Conservation (phyloP, 2,113 vertebrate species). For the Petaurus breviceps region DNA sequence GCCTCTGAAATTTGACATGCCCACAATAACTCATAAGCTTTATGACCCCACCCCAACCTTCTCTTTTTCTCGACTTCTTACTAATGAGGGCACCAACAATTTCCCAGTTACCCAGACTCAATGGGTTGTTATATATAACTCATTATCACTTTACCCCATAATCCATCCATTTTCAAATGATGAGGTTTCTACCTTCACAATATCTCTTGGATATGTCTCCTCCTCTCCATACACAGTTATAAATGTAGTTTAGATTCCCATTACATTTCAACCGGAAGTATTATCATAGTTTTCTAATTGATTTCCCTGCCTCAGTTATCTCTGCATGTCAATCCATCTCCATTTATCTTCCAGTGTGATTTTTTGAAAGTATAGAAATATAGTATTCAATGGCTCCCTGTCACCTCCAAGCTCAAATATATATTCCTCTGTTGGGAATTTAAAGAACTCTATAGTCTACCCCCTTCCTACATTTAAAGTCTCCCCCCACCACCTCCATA, state of each 20-base stretch:
- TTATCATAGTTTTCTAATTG: neutral
- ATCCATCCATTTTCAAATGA: neutral
- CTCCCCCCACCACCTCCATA: neutral
- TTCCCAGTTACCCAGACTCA: neutral
- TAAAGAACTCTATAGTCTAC: neutral
- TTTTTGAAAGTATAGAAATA: neutral
- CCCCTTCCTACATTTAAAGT: neutral
- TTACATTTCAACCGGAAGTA: too few species aligned
- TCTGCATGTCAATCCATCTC: neutral
- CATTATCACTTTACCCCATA: neutral
- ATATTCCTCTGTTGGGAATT: neutral
- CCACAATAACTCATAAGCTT: neutral
- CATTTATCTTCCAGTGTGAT: neutral
- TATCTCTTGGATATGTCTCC: too few species aligned
- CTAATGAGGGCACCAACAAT: neutral
- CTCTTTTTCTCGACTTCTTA: neutral
- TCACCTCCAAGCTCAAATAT: neutral
- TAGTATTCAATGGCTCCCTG: neutral
- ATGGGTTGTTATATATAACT: neutral
- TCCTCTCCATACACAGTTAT: too few species aligned
- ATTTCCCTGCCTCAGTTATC: neutral
- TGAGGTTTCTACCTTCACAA: too few species aligned
- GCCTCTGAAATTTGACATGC: neutral
- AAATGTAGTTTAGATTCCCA: too few species aligned
- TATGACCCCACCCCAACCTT: neutral